Base-by-base conservation (phyloP, 2,888 invertebrate genomes). In the Odiellus spinosus region DNA sequence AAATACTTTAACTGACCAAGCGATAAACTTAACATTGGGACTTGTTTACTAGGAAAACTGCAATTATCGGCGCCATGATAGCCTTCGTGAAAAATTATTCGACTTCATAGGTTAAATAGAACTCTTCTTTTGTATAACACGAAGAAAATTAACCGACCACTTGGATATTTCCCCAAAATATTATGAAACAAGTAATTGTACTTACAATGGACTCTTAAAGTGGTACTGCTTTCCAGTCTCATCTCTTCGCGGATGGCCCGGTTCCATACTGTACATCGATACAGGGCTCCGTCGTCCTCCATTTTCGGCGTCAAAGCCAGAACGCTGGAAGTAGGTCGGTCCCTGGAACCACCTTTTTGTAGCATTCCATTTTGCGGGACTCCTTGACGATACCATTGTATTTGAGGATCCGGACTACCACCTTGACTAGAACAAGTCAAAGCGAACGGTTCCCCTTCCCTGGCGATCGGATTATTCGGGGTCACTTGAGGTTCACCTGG, bases 161-260 rank as follows among this genome's bases (percentile, higher is more conserved):
- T n/a, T n/a, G n/a, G n/a, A n/a, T n/a, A n/a, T n/a, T n/a, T n/a
- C n/a, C n/a, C n/a, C n/a, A n/a, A n/a, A n/a, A n/a, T n/a, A n/a
- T n/a, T n/a, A n/a, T n/a, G n/a, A n/a, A n/a, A n/a, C n/a, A n/a
- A 33, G 32, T 19, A 44, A 34, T n/a, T 6, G 10, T n/a, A 81
- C 84, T 84, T 70, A 86, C 85, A 90, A 69, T 87, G 85, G 53
- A 90, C 88, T 66, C 80, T 82, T 48, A 90, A 73, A 19, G 78
- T 77, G 52, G 87, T 79, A 12, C 76, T 76, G 14, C 84, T 76
- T 59, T 84, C 83, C 53, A 87, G 69, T 57, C 82, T 82, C 49
- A 78, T 76, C 38, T 80, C 81, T 49, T 81, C 78, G 1, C 78
- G 74, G 76, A 90, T 80, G 55, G 88, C 90, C 41, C 88, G 73